A percentile compares a stretch with the other conserved stretches of the same genome.
Evolutionary conservation across 1,140 invertebrate species (phyloP).

Genomic region (Stegodyphus dumicola): DNA sequence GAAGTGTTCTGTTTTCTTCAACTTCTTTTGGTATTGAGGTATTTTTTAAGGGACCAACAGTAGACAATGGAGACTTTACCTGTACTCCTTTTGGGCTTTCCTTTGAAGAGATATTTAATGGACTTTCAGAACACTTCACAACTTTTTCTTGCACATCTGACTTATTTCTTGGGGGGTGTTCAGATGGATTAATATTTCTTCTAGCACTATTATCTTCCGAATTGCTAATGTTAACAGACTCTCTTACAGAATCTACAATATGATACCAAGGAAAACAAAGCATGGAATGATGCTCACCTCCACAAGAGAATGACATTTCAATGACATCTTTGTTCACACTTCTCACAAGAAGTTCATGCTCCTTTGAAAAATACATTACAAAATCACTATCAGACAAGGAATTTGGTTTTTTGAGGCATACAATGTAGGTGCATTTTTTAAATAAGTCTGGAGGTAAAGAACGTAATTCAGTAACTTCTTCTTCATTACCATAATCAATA

Average conservation of each 20-base stretch:
- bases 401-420: slow-evolving; percentile 21
- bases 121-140: too few species aligned
- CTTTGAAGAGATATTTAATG: too few species aligned
- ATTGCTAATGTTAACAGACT: background rate
- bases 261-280: background rate
- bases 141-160: too few species aligned
- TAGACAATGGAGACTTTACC: too few species aligned
- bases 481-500: slow-evolving; percentile 48
- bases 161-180: background rate
- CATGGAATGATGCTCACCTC: background rate
- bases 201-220: background rate
- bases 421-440: slow-evolving; percentile 14
- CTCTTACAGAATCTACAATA: background rate
- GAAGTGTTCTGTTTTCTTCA: too few species aligned
- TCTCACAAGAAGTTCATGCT: slow-evolving; percentile 9
- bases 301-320: background rate
- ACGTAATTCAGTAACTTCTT: slow-evolving; percentile 22
- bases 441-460: background rate
- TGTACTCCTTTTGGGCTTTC: too few species aligned
- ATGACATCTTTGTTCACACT: background rate
- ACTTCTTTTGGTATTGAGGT: too few species aligned
- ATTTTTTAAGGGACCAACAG: too few species aligned
- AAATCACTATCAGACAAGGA: background rate
- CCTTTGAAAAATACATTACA: slow-evolving; percentile 20
- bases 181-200: background rate